A percentile compares a stretch with the other conserved stretches of the same genome.
These are phyloP conservation scores for Megastigmus dorsalis DNA, from an alignment of 2,888 invertebrate species.

Conservation along the genomic window DNA sequence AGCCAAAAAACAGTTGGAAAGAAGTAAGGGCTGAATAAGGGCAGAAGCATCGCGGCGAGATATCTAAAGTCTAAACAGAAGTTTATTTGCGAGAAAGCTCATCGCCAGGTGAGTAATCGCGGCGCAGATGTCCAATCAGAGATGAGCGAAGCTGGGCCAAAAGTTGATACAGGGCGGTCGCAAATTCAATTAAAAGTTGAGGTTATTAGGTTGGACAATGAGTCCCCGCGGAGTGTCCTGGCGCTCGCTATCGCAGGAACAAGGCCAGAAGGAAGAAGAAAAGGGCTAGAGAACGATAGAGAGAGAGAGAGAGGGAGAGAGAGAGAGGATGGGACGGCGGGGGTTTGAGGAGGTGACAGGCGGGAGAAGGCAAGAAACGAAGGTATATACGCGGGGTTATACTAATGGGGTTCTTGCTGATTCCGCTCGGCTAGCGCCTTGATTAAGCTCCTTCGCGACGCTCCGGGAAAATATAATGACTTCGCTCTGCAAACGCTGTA, in stretches of 20 bases:
- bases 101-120: constrained; percentile 60
- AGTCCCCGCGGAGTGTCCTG: constrained; percentile 64
- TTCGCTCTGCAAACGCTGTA: constrained; percentile 69
- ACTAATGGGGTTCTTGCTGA: constrained; percentile 73
- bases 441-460: constrained; percentile 73
- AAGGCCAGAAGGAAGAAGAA: not conserved
- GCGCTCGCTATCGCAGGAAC: not conserved
- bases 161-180: constrained; percentile 68
- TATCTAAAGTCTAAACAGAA: constrained; percentile 30
- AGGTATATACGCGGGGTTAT: constrained; percentile 61
- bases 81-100: constrained; percentile 54
- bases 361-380: constrained; percentile 41
- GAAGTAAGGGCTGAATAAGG: not conserved
- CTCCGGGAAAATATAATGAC: constrained; percentile 73
- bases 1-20: too few relatives aligned
- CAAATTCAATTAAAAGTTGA: constrained; percentile 74
- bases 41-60: too few relatives aligned
- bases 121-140: constrained; percentile 65
- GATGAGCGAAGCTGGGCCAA: constrained; percentile 61
- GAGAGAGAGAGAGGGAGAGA: constrained; percentile 10
- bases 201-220: constrained; percentile 73
- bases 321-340: constrained; percentile 39
- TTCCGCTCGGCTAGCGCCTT: constrained; percentile 73
- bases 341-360: constrained; percentile 20
- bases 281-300: too few relatives aligned